Base-by-base conservation (phyloP, 2,113 vertebrate genomes). In the Cryptotis parvus region DNA sequence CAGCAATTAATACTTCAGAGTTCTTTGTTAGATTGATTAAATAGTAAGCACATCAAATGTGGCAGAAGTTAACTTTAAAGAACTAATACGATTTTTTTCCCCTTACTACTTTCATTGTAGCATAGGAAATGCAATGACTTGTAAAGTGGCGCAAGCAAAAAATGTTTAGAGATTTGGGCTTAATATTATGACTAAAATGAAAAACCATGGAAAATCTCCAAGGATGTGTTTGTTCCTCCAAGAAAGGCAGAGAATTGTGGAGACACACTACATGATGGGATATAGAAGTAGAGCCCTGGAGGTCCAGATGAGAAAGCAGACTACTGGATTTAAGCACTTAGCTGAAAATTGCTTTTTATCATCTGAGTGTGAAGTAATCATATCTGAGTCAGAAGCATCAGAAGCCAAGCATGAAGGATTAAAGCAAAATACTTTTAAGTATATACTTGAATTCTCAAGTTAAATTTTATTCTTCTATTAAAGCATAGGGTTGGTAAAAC, bases 271-370 rank as follows among this genome's bases (percentile, higher is more conserved):
- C 81, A 85, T 80, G 84, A 95, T 69, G 91, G 68, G 78, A 84
- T 77, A 52, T 74, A 16, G 85, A 95, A 91, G 95, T 73, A 91
- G 39, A 72, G 41, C 87, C 61, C 80, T 55, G 52, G 85, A 88
- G 90, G 93, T 85, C 79, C 55, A 86, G 31, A 74, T 80, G 41
- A 70, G 88, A 91, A 87, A 83, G 78, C 68, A 83, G 80, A 81
- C 65, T 55, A 26, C 68, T 73, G 73, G 68, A 83, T 91, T 89
- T 90, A 83, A 77, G 82, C 68, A 88, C 85, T 94, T 91, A 78
- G 85, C 88, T 93, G 91, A 82, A 96, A 97, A 96, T 92, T 96
- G 76, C 91, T 94, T 94, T 97, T 72, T 87, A 18, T 94, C 79
- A 70, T 86, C 72, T 89, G 68, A 87, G 72, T 80, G 79, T 76